These are phyloP conservation scores for Mnemiopsis leidyi DNA, from an alignment of 37 sponge, comb jelly and placozoan species.

Conservation along the genomic window DNA sequence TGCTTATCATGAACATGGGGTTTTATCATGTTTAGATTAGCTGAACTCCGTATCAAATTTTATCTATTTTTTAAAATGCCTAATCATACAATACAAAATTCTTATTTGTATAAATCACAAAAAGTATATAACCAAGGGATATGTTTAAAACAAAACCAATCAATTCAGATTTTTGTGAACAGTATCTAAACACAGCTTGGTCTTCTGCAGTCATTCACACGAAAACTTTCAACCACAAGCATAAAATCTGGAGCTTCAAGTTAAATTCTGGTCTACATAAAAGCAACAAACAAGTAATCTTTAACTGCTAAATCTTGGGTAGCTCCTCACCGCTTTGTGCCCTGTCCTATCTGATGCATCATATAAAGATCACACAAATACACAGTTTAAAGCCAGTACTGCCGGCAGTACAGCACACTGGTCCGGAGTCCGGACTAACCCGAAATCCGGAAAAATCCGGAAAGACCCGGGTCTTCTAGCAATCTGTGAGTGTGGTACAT, in stretches of 20 bases:
- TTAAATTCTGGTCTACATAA: not conserved
- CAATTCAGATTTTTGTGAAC: too few species aligned
- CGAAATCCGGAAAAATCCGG: too few species aligned
- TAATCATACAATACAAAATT: not conserved
- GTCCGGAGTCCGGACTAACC: not conserved
- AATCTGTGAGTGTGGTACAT: too few species aligned
- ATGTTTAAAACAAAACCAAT: not conserved
- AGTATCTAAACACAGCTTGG: not conserved
- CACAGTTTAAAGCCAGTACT: not conserved
- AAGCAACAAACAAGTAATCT: not conserved
- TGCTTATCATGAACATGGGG: too few species aligned
- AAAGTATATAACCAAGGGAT: not conserved
- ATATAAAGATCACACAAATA: not conserved
- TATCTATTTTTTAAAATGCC: not conserved
- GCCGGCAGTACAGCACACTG: not conserved
- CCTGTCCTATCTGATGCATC: not conserved
- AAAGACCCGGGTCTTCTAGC: not conserved
- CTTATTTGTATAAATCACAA: not conserved
- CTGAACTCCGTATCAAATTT: not conserved
- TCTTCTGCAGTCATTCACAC: not conserved
- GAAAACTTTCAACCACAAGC: not conserved
- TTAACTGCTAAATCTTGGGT: not conserved
- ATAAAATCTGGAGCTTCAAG: not conserved
- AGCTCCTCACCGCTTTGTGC: too few species aligned
- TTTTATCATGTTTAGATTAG: too few species aligned